A percentile compares a stretch with the other conserved stretches of the same genome.
These are phyloP conservation scores for Ariolimax columbianus DNA, from an alignment of 2,888 invertebrate genomes.

Conservation along the genomic window DNA sequence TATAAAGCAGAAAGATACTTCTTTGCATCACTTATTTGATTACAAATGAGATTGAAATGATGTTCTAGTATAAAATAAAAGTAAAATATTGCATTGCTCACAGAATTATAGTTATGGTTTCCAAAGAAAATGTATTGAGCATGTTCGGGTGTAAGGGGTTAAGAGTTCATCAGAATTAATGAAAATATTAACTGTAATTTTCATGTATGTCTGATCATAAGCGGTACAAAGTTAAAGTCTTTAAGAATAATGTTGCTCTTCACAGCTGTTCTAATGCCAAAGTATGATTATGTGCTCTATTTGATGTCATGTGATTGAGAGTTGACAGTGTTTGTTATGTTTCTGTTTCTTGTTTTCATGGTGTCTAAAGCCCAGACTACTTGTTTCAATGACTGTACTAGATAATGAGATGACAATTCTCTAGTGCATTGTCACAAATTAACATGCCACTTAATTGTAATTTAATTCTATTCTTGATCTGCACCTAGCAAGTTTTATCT, in stretches of 20 bases:
- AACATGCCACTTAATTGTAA: slow-evolving; percentile 32
- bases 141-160: too few relatives aligned
- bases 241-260: background rate
- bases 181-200: too few relatives aligned
- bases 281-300: background rate
- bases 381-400: background rate
- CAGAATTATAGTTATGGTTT: too few relatives aligned
- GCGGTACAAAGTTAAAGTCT: background rate
- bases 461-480: background rate
- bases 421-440: slow-evolving; percentile 34
- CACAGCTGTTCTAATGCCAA: background rate
- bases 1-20: too few relatives aligned
- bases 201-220: background rate
- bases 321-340: background rate
- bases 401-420: slow-evolving; percentile 42
- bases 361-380: background rate
- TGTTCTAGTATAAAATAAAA: too few relatives aligned
- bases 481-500: background rate
- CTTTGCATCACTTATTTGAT: too few relatives aligned
- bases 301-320: slow-evolving; percentile 1
- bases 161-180: too few relatives aligned
- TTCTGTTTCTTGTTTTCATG: background rate
- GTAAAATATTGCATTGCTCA: too few relatives aligned
- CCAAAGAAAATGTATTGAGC: too few relatives aligned
- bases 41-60: too few relatives aligned